Evolutionary conservation across 2,797 vertebrate species (phyloP), one percentile per base, ranked within the genome.

Genomic region (Rhinoraja longicauda): DNA sequence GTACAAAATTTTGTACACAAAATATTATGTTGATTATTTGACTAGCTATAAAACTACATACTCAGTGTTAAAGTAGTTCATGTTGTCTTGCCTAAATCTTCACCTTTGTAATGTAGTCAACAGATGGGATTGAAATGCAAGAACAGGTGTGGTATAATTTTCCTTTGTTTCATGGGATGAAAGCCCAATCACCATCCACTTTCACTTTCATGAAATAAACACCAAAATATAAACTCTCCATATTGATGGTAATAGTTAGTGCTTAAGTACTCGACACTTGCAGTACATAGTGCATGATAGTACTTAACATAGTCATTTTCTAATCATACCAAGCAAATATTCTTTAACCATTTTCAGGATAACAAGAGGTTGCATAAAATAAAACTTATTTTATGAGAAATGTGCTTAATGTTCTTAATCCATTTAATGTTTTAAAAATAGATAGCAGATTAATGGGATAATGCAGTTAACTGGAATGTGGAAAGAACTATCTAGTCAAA

Each of bases 1-100:
- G 82, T 62, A 86, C 26, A 57, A 32, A 62, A 62, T 29, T 45
- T 45, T 29, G 59, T 62, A 29, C 59, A 57, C 29, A 32, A 39
- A 84, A 59, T 59, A 4, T 86, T 62, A n/a, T 13, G n/a, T 29
- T 84, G 59, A 26, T 12, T 29, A 59, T 26, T 26, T 62, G 82
- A 62, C 57, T 29, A 86, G 59, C 29, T 86, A 64, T 57, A 86
- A 86, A 84, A 86, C 57, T 62, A 86, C 59, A 84, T 84, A 26
- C 84, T 62, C 57, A 86, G 57, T 86, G 62, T 57, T 86, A 86
- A 86, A 86, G 82, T 57, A 86, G 82, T 57, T 86, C 9, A 86
- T 62, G 81, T 13, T n/a, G 53, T 29, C 10, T n/a, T 59, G 59
- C 13, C 57, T 32, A 32, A 62, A 86, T 19, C 45, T 82, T 39